Base-by-base conservation (phyloP, 2,888 invertebrate species). In the Clusia tigrina region DNA sequence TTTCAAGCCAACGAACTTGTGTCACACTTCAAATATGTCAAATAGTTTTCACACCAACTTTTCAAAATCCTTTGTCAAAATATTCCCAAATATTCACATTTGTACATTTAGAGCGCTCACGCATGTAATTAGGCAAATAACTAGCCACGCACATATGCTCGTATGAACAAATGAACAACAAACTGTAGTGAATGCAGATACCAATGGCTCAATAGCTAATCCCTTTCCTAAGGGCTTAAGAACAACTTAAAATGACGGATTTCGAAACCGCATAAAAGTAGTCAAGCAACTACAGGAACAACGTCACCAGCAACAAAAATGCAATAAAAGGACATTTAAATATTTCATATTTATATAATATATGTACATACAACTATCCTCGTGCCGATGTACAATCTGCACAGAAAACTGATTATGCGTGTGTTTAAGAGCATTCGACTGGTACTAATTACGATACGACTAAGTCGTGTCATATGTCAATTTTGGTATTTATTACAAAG, bases 381-480 rank as follows among this genome's bases (percentile, higher is more conserved):
- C n/a, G n/a, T n/a, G n/a, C n/a, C n/a, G n/a, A n/a, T n/a, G n/a
- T n/a, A n/a, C n/a, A n/a, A n/a, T n/a, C n/a, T n/a, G n/a, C n/a
- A n/a, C n/a, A n/a, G n/a, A n/a, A n/a, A n/a, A n/a, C n/a, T n/a
- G n/a, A n/a, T n/a, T n/a, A n/a, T n/a, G 52, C 12, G 5, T 22
- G 52, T 22, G 52, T 22, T 22, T 12, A 22, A 15, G 20, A 2
- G 32, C 26, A 54, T 26, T 32, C 54, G 22, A 17, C 18, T 12
- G 42, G 32, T n/a, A 37, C 51, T 25, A 54, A 46, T 60, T 54
- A 20, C 26, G 10, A n/a, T n/a, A n/a, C 12, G 6, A 26, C 46
- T 60, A 54, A 60, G 59, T 54, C 53, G 59, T 60, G 59, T 54
- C 59, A 60, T 46, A 60, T 60, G 59, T 60, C 59, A 60, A 60